Evolutionary conservation across 2,797 vertebrate species (phyloP).

Genomic region (Leucoraja ocellata): DNA sequence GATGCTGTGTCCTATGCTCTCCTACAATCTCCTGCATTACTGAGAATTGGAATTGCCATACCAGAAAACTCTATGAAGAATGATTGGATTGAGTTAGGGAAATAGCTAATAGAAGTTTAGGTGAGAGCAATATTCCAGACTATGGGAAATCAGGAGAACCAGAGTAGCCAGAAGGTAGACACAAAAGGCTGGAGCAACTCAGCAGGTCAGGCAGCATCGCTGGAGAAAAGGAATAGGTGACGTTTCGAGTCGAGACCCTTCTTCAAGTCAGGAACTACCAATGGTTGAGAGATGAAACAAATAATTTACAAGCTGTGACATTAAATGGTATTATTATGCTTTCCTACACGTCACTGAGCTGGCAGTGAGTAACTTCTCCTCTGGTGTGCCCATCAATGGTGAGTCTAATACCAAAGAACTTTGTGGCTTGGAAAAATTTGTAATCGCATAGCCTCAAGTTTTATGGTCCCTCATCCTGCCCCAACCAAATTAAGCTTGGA

Average conservation of each 20-base stretch:
- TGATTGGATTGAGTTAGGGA: not conserved
- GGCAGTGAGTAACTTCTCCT: not conserved
- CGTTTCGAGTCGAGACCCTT: too few species aligned
- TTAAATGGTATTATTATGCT: not conserved
- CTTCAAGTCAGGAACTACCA: not conserved
- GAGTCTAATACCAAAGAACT: conserved; percentile 4
- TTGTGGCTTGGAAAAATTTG: conserved; percentile 15
- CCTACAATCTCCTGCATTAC: too few species aligned
- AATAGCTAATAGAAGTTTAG: not conserved
- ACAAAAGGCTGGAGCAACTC: too few species aligned
- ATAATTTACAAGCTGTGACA: not conserved
- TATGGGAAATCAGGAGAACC: not conserved
- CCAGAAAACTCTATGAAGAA: not conserved
- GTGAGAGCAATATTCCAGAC: not conserved
- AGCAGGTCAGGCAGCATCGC: too few species aligned
- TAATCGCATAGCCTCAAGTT: not conserved
- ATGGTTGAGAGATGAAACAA: not conserved
- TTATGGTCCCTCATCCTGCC: too few species aligned
- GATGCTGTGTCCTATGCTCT: too few species aligned
- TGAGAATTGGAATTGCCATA: too few species aligned
- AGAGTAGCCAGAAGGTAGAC: not conserved
- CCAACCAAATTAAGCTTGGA: not conserved
- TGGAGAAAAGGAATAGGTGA: too few species aligned
- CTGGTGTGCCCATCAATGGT: not conserved
- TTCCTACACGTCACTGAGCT: not conserved